A percentile compares a stretch with the other conserved stretches of the same genome.
phyloP scores from a whole-genome alignment of 2,797 vertebrate genomes.

The Dipus sagitta region DNA sequence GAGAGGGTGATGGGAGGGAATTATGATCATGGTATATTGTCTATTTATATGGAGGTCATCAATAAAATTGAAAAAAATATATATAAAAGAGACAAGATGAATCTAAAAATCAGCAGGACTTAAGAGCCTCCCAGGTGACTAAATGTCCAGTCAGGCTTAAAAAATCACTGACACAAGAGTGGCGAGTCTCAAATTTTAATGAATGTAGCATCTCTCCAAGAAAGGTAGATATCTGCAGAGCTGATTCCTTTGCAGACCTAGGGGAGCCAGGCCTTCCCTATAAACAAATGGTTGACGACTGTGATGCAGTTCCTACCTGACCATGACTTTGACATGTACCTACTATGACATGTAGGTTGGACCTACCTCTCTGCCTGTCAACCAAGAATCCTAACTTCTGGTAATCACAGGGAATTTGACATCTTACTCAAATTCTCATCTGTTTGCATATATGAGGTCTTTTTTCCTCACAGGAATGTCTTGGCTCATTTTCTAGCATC shows the following conservation, averaged over 20 bases:
- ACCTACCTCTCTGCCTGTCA: background rate
- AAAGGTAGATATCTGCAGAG: background rate
- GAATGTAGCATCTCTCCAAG: background rate
- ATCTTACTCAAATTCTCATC: background rate
- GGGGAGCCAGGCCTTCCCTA: background rate
- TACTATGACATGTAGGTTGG: background rate
- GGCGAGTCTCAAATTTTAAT: background rate
- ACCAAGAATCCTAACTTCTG: background rate
- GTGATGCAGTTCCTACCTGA: background rate
- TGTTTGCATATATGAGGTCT: background rate
- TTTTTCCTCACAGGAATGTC: background rate
- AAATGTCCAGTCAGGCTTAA: background rate
- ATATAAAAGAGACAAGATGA: too few species aligned
- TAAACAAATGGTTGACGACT: background rate
- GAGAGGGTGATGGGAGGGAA: too few species aligned
- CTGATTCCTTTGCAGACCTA: background rate
- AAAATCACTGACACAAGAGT: background rate
- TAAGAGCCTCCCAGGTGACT: constrained; percentile 13
- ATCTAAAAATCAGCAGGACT: background rate
- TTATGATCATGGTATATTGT: too few species aligned
- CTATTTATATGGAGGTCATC: too few species aligned
- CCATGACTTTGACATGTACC: background rate
- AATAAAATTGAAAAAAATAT: too few species aligned
- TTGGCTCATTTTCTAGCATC: background rate
- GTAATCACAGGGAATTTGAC: background rate